Conservation (phyloP, 2,888 invertebrate genomes). For the Spicauda simplicius region DNA sequence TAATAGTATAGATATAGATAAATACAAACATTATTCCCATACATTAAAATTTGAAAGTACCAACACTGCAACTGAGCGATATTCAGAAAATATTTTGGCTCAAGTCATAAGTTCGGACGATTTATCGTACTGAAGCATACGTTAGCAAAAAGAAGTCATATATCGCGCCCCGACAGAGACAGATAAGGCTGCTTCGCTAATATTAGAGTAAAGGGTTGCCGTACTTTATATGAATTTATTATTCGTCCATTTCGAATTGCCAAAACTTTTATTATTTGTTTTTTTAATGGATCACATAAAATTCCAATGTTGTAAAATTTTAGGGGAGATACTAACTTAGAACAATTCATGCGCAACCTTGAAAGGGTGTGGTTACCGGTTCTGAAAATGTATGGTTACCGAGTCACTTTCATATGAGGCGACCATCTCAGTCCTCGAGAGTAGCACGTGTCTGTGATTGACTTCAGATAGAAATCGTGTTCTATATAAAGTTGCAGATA, state of each 20-base stretch:
- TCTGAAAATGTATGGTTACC: no score
- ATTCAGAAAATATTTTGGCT: slow-evolving; percentile 17
- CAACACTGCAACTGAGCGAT: slow-evolving; percentile 3
- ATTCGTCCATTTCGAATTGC: not conserved
- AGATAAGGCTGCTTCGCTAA: slow-evolving; percentile 31
- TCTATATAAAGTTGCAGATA: no score
- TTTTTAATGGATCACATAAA: no score
- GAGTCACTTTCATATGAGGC: no score
- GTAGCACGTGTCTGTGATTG: no score
- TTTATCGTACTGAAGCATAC: slow-evolving; percentile 31
- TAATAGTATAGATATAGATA: not conserved
- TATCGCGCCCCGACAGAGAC: slow-evolving; percentile 29
- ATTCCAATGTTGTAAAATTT: no score
- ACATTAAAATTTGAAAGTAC: not conserved
- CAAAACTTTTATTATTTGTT: no score
- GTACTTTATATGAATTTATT: slow-evolving; percentile 15
- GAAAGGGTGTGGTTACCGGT: no score
- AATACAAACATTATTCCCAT: not conserved
- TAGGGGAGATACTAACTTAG: no score
- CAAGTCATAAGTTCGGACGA: slow-evolving; percentile 26
- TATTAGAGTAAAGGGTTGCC: slow-evolving; percentile 29
- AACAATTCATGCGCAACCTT: no score
- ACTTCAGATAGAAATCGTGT: no score
- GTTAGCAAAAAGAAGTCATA: slow-evolving; percentile 33
- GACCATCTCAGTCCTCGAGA: no score